Evolutionary conservation across 2,113 vertebrate species (phyloP).

Genomic region (Diglossa brunneiventris): DNA sequence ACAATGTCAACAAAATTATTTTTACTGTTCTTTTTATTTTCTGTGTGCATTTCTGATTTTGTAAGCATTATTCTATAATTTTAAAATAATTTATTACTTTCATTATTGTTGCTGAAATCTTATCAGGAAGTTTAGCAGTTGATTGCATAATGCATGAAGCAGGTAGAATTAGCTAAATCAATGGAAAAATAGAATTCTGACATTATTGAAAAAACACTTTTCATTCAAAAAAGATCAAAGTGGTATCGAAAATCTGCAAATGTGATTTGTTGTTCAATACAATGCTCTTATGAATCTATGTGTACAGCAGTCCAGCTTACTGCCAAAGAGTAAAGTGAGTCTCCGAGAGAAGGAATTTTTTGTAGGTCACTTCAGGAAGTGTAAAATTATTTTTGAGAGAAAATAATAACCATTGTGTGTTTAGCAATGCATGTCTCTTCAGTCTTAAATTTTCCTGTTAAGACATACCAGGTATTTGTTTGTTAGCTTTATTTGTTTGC

Average conservation of each 20-base stretch:
- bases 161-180: background rate
- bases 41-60: background rate
- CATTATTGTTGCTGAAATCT: background rate
- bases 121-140: background rate
- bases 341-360: background rate
- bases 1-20: background rate
- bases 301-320: background rate
- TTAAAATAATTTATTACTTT: background rate
- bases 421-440: background rate
- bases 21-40: background rate
- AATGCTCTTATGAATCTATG: background rate
- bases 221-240: background rate
- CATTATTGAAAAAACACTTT: background rate
- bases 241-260: background rate
- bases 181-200: background rate
- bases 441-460: background rate
- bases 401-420: background rate
- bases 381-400: background rate
- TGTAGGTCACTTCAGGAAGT: background rate
- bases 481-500: background rate
- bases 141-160: background rate
- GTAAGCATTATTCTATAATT: background rate
- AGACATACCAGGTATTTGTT: background rate
- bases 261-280: background rate
- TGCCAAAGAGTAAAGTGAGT: background rate